phyloP scores from a whole-genome alignment of 2,113 vertebrate species.

The Chionis minor region DNA sequence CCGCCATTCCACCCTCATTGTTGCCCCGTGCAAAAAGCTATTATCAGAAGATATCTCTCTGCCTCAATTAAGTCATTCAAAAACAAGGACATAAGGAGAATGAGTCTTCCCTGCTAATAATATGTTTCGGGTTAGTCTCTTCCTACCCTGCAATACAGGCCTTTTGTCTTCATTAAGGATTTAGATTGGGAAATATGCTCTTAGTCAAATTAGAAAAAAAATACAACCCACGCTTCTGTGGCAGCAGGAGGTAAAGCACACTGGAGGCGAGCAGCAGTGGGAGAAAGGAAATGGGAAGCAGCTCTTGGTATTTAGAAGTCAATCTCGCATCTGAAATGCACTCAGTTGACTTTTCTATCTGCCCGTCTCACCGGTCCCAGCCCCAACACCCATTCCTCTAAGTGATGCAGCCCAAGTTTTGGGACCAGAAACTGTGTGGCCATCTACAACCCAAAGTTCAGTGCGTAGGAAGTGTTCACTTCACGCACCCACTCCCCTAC shows the following conservation, averaged over 20 bases:
- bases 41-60: neutral
- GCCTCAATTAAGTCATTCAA: slow-evolving; percentile 43
- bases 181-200: slow-evolving; percentile 39
- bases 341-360: neutral
- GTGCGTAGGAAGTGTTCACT: neutral
- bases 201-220: slow-evolving; percentile 33
- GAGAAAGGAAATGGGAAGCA: slow-evolving; percentile 25
- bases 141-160: slow-evolving; percentile 25
- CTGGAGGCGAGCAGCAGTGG: neutral
- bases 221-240: slow-evolving; percentile 16
- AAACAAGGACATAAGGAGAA: slow-evolving; percentile 45
- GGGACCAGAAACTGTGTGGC: neutral
- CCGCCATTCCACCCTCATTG: neutral
- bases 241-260: slow-evolving; percentile 43
- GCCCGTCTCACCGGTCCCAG: neutral
- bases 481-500: neutral
- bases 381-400: neutral
- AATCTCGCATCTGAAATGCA: neutral
- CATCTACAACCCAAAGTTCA: neutral
- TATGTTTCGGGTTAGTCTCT: slow-evolving; percentile 1
- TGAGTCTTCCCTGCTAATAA: slow-evolving; percentile 44
- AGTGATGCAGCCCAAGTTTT: neutral
- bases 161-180: slow-evolving; percentile 57
- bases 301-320: slow-evolving; percentile 34
- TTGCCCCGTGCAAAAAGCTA: neutral